Base-by-base conservation (phyloP, 2,113 vertebrate genomes). In the Hydrolagus affinis region DNA sequence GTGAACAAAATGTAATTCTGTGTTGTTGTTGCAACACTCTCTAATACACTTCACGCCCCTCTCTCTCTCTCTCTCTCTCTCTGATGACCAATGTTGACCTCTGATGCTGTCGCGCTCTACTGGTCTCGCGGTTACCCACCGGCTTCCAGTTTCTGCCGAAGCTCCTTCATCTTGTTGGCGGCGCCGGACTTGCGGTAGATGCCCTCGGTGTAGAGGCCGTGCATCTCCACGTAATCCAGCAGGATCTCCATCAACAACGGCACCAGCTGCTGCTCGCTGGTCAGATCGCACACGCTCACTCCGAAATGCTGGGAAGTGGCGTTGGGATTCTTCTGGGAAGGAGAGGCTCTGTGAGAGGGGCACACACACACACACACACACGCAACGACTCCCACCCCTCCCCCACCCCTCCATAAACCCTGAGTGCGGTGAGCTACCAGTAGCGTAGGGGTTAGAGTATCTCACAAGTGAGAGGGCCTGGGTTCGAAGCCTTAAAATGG, bases 111-210 rank as follows among this genome's bases (percentile, higher is more conserved):
- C 6, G 44, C 6, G 6, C 44, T n/a, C n/a, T n/a, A n/a, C n/a
- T n/a, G n/a, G n/a, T n/a, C n/a, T n/a, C 14, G n/a, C 32, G 21
- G 70, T 6, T 23, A 76, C 85, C 87, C 44, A 98, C 98, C 97
- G 59, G 94, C 90, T 87, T 99, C 96, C 75, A 99, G 89, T 0
- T 93, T 89, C 90, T 96, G 95, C 74, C 96, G 95, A 59, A 99
- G 93, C 88, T 97, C 97, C 88, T 96, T 95, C 62, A 97, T 98
- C 4, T 96, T 95, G 87, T 99, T 98, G 86, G 97, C 96, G 0
- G 98, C 95, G 0, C 98, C 98, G 0, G 97, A 99, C 86, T 99
- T 99, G 88, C 98, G 95, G 88, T 99, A 99, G 88, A 99, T 97
- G 87, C 98, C 98, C 86, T 99, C 98, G 0, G 96, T 97, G 90